Evolutionary conservation across 2,113 vertebrate species (phyloP), one percentile per base, ranked within the genome.

Genomic region (Odontophorus gujanensis): DNA sequence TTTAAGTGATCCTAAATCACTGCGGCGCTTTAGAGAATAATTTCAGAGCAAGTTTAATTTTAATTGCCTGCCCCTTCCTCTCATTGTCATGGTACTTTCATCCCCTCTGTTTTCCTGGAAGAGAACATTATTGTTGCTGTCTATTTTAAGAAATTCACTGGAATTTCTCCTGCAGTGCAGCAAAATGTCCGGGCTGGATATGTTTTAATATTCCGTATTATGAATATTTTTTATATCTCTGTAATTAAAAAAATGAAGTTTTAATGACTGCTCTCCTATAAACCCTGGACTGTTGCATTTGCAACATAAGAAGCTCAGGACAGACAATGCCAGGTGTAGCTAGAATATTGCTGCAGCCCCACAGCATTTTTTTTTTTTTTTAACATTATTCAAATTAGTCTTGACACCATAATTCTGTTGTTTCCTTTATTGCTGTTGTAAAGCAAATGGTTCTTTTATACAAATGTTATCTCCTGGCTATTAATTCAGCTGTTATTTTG

Each of bases 401-500:
- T 79, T 82, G 90, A 61, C 94, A 96, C 93, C 97, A 96, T 98
- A 97, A 97, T 97, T 98, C 98, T 97, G 92, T 97, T 96, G 97
- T 98, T 98, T 97, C 92, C 96, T 98, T 98, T 98, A 98, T 97
- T 97, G 96, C 97, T 90, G 97, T 96, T 95, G 93, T 98, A 98
- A 98, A 98, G 94, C 92, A 98, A 98, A 98, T 97, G 97, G 95
- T 97, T 98, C 96, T 97, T 97, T 97, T 98, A 97, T 96, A 97
- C 96, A 98, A 98, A 97, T 97, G 97, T 98, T 98, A 97, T 97
- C 97, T 97, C 93, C 95, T 97, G 91, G 85, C 97, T 98, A 97
- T 98, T 98, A 98, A 98, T 98, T 97, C 96, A 97, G 96, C 95
- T 93, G 93, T 98, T 98, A 97, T 97, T 98, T 98, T 96, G 93